Evolutionary conservation across 2,797 vertebrate genomes (phyloP), one percentile per base, ranked within the genome.

Genomic region (Myotis vivesi): DNA sequence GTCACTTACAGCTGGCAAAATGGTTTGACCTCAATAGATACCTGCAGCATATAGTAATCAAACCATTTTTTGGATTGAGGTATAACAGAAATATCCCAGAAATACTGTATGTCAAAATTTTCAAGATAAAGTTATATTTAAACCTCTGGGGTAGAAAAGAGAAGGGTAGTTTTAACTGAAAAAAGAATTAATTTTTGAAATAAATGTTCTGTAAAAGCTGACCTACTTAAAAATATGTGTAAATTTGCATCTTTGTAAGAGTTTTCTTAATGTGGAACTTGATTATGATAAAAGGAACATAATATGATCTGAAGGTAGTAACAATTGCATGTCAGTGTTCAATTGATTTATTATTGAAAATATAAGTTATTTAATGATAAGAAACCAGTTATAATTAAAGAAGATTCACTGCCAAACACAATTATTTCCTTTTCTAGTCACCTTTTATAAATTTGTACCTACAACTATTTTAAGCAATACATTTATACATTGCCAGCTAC

Each of bases 321-420:
- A 53, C 13, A 44, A 53, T 23, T 38, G 59, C 6, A 75, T 57
- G 57, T 8, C 55, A 81, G 16, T 33, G 36, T 57, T 87, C 57
- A 55, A 75, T 75, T 68, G 25, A 75, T 59, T 57, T 41, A 76
- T 87, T 82, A 69, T 44, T 75, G n/a, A 82, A 41, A 68, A 28
- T 59, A 41, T 68, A 87, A 76, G 23, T 69, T 36, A 87, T 87
- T 76, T 87, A 68, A 69, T 94, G 57, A 41, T 87, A 87, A 59
- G n/a, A 91, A 87, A 38, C 3, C 30, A 51, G 38, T 33, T 82
- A 28, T 23, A 91, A 76, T 59, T 10, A 59, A n/a, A 69, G 8
- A 77, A 71, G 33, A 25, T 46, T 41, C 44, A 36, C 6, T 23
- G 71, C 20, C 17, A 91, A 87, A 57, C 41, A 72, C 41, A 72